phyloP scores from a whole-genome alignment of 2,888 invertebrate genomes.

The Trachelus iudaicus region DNA sequence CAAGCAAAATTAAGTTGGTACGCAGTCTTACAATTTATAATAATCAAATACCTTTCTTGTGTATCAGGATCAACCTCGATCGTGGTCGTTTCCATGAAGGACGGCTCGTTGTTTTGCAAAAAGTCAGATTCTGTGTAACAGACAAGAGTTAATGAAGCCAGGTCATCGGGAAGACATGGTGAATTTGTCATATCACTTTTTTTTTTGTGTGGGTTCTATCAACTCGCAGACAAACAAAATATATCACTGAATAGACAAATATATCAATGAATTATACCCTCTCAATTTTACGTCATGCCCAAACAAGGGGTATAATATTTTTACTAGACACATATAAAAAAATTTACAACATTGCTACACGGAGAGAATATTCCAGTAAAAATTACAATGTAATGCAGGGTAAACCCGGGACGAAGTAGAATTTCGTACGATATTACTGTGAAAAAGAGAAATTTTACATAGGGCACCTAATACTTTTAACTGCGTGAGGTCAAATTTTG shows the following conservation, averaged over 20 bases:
- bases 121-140: slow-evolving; percentile 70
- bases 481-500: too few relatives aligned
- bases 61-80: slow-evolving; percentile 68
- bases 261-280: slow-evolving; percentile 36
- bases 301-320: slow-evolving; percentile 53
- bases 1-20: not conserved
- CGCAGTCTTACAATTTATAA: not conserved
- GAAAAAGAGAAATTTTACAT: too few relatives aligned
- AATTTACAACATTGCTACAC: slow-evolving; percentile 58
- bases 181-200: not conserved
- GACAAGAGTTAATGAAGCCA: slow-evolving; percentile 33
- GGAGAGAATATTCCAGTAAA: slow-evolving; percentile 6
- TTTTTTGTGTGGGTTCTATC: not conserved
- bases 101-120: slow-evolving; percentile 71
- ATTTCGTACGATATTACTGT: too few relatives aligned
- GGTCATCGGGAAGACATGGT: not conserved
- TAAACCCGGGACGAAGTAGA: too few relatives aligned
- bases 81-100: slow-evolving; percentile 68
- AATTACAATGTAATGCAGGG: too few relatives aligned
- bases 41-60: slow-evolving; percentile 66
- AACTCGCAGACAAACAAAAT: not conserved
- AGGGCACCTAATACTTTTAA: too few relatives aligned
- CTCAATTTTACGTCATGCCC: slow-evolving; percentile 62
- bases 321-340: slow-evolving; percentile 62
- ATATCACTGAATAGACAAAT: too few relatives aligned